Evolutionary conservation across 2,113 vertebrate genomes (phyloP).

Genomic region (Telmatochromis sp.): DNA sequence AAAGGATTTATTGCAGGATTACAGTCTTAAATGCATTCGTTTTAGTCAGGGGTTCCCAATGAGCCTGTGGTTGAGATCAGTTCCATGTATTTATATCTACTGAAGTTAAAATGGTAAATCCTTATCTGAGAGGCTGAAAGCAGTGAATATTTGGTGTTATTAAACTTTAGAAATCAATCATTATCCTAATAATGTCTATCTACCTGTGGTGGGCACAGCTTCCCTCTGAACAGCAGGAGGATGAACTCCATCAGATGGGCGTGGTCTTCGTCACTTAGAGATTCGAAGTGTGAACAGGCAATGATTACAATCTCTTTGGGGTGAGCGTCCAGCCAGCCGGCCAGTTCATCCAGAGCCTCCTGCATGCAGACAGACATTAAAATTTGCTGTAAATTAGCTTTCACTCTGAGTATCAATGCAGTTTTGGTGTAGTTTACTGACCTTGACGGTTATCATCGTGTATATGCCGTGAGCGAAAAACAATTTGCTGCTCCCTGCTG

Average conservation of each 20-base stretch:
- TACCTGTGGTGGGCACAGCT: constrained; percentile 60
- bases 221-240: constrained; percentile 48
- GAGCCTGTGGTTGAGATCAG: background rate
- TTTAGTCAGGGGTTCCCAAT: background rate
- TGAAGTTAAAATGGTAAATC: background rate
- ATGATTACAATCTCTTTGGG: constrained; percentile 66
- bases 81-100: background rate
- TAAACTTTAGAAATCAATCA: background rate
- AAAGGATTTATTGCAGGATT: background rate
- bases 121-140: background rate
- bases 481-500: constrained; percentile 44
- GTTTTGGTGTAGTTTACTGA: background rate
- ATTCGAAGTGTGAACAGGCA: constrained; percentile 62
- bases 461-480: constrained; percentile 86
- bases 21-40: background rate
- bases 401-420: background rate
- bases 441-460: constrained; percentile 79
- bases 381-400: background rate
- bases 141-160: background rate
- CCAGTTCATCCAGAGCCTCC: constrained; percentile 63
- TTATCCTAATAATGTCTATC: background rate
- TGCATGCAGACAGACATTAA: background rate
- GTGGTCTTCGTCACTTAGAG: constrained; percentile 51
- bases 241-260: constrained; percentile 52
- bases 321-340: constrained; percentile 62